A percentile compares a stretch with the other conserved stretches of the same genome.
Evolutionary conservation across 2,888 invertebrate species (phyloP).

Genomic region (Heliconius hortense): DNA sequence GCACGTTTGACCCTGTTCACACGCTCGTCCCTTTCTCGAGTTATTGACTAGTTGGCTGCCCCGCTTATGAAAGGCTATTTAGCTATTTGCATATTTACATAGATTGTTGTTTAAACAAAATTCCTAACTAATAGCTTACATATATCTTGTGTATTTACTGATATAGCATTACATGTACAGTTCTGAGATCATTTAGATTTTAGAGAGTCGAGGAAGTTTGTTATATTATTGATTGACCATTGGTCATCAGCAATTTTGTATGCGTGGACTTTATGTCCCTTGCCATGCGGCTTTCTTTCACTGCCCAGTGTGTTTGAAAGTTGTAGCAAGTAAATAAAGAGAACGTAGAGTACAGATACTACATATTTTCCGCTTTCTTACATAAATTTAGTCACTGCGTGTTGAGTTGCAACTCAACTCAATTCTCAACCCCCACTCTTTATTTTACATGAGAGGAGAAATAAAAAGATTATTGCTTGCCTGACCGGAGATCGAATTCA

Average conservation of each 20-base stretch:
- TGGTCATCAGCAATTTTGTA: no score
- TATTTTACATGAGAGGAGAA: no score
- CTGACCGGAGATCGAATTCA: no score
- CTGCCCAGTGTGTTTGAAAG: no score
- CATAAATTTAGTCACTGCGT: no score
- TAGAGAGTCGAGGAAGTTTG: neutral
- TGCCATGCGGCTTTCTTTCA: neutral
- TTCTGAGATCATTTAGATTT: neutral
- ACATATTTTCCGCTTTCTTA: no score
- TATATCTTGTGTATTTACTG: slow-evolving; percentile 23
- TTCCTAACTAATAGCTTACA: slow-evolving; percentile 35
- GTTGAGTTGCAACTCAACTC: no score
- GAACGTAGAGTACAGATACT: no score
- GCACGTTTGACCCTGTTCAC: slow-evolving; percentile 74
- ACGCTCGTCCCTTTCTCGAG: slow-evolving; percentile 72
- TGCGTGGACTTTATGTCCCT: no score
- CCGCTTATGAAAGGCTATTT: slow-evolving; percentile 61
- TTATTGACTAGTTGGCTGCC: slow-evolving; percentile 68
- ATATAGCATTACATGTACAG: slow-evolving; percentile 22
- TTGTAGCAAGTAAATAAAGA: no score
- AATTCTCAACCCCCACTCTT: no score
- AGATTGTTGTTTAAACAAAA: slow-evolving; percentile 43
- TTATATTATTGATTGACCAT: neutral
- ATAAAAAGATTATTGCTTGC: no score
- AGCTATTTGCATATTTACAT: slow-evolving; percentile 55